Percentiles rank a stretch among this genome's conserved stretches.
Conservation (phyloP, 2,797 vertebrate species). For the Poeciliopsis paucimaculata region DNA sequence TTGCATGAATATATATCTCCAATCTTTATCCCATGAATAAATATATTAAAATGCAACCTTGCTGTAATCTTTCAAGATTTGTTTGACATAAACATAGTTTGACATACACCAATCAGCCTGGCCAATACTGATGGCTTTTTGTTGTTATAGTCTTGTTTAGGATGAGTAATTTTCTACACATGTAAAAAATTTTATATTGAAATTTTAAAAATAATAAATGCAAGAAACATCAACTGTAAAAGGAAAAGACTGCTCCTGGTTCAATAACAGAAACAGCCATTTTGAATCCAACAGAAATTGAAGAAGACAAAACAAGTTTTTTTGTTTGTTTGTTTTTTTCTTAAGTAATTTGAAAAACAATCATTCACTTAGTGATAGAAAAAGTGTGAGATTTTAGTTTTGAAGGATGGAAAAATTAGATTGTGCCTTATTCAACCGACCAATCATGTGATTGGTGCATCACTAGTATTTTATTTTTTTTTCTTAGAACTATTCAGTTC, state of each 20-base stretch:
- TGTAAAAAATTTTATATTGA: background rate
- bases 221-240: background rate
- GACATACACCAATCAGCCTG: background rate
- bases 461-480: constrained; percentile 18
- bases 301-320: background rate
- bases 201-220: background rate
- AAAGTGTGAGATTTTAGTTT: background rate
- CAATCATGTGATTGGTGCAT: constrained; percentile 26
- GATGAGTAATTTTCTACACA: background rate
- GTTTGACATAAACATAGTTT: background rate
- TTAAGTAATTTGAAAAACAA: background rate
- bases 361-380: background rate
- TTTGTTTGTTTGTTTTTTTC: too few species aligned
- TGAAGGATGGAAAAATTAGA: background rate
- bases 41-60: background rate
- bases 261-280: background rate
- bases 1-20: background rate
- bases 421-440: background rate
- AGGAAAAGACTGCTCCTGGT: background rate
- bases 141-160: background rate
- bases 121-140: background rate
- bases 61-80: background rate
- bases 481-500: constrained; percentile 27
- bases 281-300: background rate
- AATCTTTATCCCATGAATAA: background rate